Evolutionary conservation across 2,797 vertebrate species (phyloP).

Genomic region (Centropyge bicolor): DNA sequence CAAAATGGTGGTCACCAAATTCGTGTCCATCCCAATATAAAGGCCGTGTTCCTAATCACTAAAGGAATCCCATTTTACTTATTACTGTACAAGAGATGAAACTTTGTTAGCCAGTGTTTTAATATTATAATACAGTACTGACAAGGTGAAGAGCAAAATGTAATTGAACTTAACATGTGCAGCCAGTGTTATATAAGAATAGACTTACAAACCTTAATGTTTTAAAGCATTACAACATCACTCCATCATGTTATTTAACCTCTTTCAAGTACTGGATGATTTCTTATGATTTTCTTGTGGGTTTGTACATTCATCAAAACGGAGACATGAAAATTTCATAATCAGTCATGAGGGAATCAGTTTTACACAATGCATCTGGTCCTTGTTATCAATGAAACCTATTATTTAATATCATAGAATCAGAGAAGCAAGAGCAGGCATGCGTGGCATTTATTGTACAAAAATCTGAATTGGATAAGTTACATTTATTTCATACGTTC

Average conservation of each 20-base stretch:
- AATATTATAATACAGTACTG: slow-evolving; percentile 1
- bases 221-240: slow-evolving; percentile 9
- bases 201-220: not conserved
- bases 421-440: not conserved
- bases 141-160: not conserved
- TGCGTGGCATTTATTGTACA: not conserved
- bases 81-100: not conserved
- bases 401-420: not conserved
- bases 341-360: not conserved
- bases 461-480: not conserved
- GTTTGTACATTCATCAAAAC: not conserved
- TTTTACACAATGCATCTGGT: not conserved
- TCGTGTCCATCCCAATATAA: slow-evolving; percentile 6
- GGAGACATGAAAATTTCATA: too few relatives aligned
- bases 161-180: not conserved
- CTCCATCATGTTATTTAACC: not conserved
- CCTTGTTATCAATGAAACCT: not conserved
- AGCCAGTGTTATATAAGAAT: not conserved
- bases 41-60: not conserved
- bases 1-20: slow-evolving; percentile 38
- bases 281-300: not conserved
- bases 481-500: not conserved
- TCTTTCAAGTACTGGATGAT: not conserved
- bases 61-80: not conserved
- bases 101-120: not conserved